Percentiles rank a stretch among this genome's conserved stretches.
phyloP scores from a whole-genome alignment of 1,140 invertebrate genomes.

The Drosophila nigrodunni region DNA sequence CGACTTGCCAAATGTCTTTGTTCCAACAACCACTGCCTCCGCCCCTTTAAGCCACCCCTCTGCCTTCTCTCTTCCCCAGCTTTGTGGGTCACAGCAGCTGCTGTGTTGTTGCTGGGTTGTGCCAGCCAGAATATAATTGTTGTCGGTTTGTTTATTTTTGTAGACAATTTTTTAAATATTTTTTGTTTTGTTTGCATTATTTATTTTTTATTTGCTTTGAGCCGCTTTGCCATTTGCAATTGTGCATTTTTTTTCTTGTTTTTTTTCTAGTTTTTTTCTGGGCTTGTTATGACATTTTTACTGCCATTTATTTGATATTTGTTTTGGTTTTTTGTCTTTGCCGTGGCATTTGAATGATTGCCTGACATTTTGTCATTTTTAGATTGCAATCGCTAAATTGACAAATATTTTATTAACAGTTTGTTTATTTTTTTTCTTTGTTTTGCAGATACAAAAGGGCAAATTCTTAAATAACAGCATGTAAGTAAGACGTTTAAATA shows the following conservation, averaged over 20 bases:
- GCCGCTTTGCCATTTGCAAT: conserved; percentile 64
- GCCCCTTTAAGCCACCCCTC: background rate
- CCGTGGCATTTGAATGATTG: conserved; percentile 72
- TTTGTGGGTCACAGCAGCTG: conserved; percentile 60
- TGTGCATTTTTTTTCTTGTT: conserved; percentile 45
- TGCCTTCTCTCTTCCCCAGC: background rate
- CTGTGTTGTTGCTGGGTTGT: conserved; percentile 31
- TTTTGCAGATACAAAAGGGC: conserved; percentile 10
- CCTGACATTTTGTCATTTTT: conserved; percentile 59
- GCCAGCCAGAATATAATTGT: conserved; percentile 63
- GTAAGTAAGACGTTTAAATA: background rate
- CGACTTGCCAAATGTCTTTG: conserved; percentile 22
- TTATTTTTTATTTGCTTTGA: conserved; percentile 40
- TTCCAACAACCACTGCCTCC: background rate
- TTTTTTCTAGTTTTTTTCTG: conserved; percentile 26
- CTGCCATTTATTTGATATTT: conserved; percentile 24
- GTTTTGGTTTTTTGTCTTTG: conserved; percentile 28
- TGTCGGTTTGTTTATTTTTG: conserved; percentile 38
- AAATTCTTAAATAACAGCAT: background rate
- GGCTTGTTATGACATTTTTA: conserved; percentile 64
- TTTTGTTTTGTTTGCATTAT: conserved; percentile 14
- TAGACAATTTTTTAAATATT: conserved; percentile 21
- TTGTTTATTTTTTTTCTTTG: background rate
- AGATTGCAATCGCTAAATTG: conserved; percentile 14
- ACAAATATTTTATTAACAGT: conserved; percentile 17